These are phyloP conservation scores for Eristalinus sepulchralis DNA, from an alignment of 2,888 invertebrate species.

Conservation along the genomic window DNA sequence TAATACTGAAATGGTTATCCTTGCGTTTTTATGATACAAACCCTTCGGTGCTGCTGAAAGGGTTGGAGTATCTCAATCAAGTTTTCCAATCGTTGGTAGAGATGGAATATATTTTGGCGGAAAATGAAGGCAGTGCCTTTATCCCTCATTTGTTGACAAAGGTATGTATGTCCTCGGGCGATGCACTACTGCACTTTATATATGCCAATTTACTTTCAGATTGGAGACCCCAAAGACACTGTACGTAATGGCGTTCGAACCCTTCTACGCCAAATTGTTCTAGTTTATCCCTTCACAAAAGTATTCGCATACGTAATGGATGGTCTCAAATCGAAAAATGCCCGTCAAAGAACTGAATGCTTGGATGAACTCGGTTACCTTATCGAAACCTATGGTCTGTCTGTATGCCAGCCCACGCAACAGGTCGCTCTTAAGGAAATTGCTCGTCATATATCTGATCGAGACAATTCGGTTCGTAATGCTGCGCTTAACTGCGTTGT, in stretches of 20 bases:
- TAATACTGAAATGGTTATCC: conserved; percentile 98
- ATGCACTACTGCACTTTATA: too few species aligned
- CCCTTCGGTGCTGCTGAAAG: conserved; percentile 97
- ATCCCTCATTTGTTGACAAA: conserved; percentile 97
- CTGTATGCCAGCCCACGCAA: conserved; percentile 91
- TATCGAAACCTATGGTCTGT: conserved; percentile 92
- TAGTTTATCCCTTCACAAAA: conserved; percentile 93
- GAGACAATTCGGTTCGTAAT: conserved; percentile 97
- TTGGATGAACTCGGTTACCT: conserved; percentile 94
- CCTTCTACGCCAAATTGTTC: conserved; percentile 91
- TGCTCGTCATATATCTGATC: conserved; percentile 96
- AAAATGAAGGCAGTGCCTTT: conserved; percentile 95
- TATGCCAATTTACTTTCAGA: conserved; percentile 81
- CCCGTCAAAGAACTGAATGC: conserved; percentile 97
- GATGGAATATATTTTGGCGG: conserved; percentile 91
- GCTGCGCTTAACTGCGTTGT: conserved; percentile 97
- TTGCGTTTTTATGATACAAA: conserved; percentile 99
- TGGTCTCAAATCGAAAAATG: conserved; percentile 97
- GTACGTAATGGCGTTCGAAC: conserved; percentile 94
- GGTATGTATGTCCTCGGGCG: conserved; percentile 81
- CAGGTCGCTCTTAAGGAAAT: conserved; percentile 90
- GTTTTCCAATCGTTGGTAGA: conserved; percentile 92
- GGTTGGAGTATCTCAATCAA: conserved; percentile 93
- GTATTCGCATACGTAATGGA: conserved; percentile 96
- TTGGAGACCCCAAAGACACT: conserved; percentile 97